Evolutionary conservation across 1,140 invertebrate genomes (phyloP).

Genomic region (Listronotus oregonensis): DNA sequence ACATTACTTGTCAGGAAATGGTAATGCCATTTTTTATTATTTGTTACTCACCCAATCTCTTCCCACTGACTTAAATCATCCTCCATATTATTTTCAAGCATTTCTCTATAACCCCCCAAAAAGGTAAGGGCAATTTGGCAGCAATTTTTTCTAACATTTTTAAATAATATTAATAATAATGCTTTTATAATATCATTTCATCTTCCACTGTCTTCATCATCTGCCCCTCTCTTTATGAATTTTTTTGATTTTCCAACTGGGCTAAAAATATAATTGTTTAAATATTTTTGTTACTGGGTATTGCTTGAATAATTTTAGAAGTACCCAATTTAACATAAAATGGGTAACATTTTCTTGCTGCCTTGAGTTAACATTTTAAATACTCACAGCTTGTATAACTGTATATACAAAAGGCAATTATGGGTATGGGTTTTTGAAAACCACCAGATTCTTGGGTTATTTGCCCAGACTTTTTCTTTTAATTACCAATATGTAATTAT

Average conservation of each 20-base stretch:
- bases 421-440: no score
- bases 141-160: slow-evolving; percentile 70
- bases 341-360: no score
- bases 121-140: slow-evolving; percentile 68
- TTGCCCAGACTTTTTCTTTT: no score
- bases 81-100: slow-evolving; percentile 56
- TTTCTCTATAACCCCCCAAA: slow-evolving; percentile 61
- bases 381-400: no score
- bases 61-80: slow-evolving; percentile 61
- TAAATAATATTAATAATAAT: slow-evolving; percentile 66
- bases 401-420: no score
- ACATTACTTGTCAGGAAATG: background rate
- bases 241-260: background rate
- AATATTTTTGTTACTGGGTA: background rate
- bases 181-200: slow-evolving; percentile 63
- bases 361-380: no score
- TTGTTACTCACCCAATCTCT: slow-evolving; percentile 57
- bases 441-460: no score
- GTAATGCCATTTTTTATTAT: background rate
- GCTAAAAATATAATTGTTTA: background rate
- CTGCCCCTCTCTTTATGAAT: slow-evolving; percentile 19
- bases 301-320: background rate
- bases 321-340: slow-evolving; percentile 9
- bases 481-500: no score
- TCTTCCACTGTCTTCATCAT: slow-evolving; percentile 48